Percentiles rank a stretch among this genome's conserved stretches.
Conservation (phyloP, 1,140 invertebrate species). For the Melipona quadrifasciata region DNA sequence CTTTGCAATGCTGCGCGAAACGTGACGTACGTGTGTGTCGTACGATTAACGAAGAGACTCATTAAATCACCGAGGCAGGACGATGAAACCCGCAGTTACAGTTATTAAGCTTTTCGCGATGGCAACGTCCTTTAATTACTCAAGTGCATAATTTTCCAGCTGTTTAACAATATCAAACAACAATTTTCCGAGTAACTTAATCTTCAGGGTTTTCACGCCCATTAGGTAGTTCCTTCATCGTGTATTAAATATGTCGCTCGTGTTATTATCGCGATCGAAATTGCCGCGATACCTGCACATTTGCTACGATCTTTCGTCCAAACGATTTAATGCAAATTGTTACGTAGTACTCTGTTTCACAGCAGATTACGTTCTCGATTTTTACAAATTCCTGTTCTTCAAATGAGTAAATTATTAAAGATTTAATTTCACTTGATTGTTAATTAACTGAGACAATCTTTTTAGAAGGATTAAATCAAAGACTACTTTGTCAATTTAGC, state of each 20-base stretch:
- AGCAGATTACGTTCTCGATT: background rate
- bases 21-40: background rate
- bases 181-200: conserved; percentile 5
- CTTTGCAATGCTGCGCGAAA: background rate
- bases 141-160: background rate
- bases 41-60: background rate
- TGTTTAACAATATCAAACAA: background rate
- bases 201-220: background rate
- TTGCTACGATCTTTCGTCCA: background rate
- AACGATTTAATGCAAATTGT: background rate
- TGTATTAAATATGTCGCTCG: background rate
- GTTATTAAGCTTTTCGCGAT: background rate
- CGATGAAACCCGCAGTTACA: background rate
- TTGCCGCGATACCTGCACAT: background rate
- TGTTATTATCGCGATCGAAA: background rate
- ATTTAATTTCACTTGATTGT: background rate
- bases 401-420: background rate
- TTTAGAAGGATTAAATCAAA: no score
- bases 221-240: background rate
- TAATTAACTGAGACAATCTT: background rate
- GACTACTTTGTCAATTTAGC: no score
- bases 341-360: background rate
- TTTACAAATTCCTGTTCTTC: background rate
- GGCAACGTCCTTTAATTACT: background rate
- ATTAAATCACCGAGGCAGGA: background rate